Evolutionary conservation across 2,113 vertebrate species (phyloP), one percentile per base, ranked within the genome.

Genomic region (Ivindomyrus marchei): DNA sequence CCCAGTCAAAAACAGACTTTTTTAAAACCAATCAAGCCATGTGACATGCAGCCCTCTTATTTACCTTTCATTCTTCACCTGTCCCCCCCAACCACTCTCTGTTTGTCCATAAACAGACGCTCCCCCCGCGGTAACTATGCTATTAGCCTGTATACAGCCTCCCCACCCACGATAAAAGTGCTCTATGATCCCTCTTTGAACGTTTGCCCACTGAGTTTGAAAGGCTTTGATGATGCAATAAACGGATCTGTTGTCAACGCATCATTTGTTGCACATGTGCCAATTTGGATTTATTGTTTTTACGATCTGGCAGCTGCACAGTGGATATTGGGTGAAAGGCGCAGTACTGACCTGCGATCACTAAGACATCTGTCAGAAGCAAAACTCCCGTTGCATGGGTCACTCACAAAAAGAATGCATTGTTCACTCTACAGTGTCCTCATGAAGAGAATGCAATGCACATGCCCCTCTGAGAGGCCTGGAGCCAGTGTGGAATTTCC

Each of bases 91-190:
- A 13, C 24, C 4, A 70, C 42, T 70, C 47, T 62, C n/a, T 92
- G 91, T 92, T 90, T 90, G 31, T 52, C 52, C 21, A 70, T 89
- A 89, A 88, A 90, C 89, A 89, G 88, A 52, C 74, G n/a, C 90
- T 42, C 88, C 88, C 50, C 87, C 50, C 19, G 1, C 47, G 24
- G 74, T 88, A 45, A 88, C 91, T 47, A 62, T 3, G 21, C 42
- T 31, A 39, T 91, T 92, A 91, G 47, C 89, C 45, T 5, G 36
- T 21, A 53, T 31, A 56, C 50, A 56, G 10, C 77, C 77, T 39
- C 89, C 50, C 42, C 77, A 31, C 56, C 87, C 21, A 27, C 0
- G 66, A 50, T 89, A 47, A 50, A 21, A 50, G 15, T 46, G 2
- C 9, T 89, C 45, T 85, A 85, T 84, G 19, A 80, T 52, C 39